These are phyloP conservation scores for Cephus pygmeus DNA, from an alignment of 2,888 invertebrate genomes.

Conservation along the genomic window DNA sequence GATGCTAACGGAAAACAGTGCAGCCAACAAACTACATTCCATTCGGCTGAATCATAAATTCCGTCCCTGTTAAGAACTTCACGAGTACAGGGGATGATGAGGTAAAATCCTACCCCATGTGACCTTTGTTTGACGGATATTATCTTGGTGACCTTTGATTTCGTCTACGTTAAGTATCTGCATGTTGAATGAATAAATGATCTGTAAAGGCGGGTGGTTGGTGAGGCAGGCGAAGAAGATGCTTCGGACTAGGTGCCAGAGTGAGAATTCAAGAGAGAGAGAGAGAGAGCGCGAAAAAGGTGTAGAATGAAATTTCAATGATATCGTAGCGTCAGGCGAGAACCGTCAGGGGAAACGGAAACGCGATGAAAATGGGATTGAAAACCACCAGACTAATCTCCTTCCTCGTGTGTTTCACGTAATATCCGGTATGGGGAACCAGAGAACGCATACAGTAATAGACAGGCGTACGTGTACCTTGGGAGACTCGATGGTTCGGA, in stretches of 20 bases:
- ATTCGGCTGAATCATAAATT: neutral
- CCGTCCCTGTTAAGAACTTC: neutral
- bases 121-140: neutral
- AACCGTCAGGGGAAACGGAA: slow-evolving; percentile 23
- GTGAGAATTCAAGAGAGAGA: slow-evolving; percentile 3
- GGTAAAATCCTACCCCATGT: neutral
- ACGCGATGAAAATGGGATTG: slow-evolving; percentile 65
- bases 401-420: slow-evolving; percentile 34
- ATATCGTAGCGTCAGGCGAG: slow-evolving; percentile 11
- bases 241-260: slow-evolving; percentile 12
- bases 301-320: slow-evolving; percentile 15
- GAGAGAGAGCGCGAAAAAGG: slow-evolving; percentile 15
- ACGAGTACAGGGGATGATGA: neutral
- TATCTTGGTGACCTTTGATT: slow-evolving; percentile 43
- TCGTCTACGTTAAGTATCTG: slow-evolving; percentile 42
- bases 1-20: neutral
- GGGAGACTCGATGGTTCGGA: neutral
- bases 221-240: neutral
- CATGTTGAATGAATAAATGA: slow-evolving; percentile 21
- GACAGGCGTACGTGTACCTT: slow-evolving; percentile 24
- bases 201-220: slow-evolving; percentile 2
- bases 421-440: slow-evolving; percentile 33
- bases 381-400: slow-evolving; percentile 64
- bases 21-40: neutral
- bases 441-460: slow-evolving; percentile 19